These are phyloP conservation scores for Macrophya annulata DNA, from an alignment of 2,888 invertebrate species.

Conservation along the genomic window DNA sequence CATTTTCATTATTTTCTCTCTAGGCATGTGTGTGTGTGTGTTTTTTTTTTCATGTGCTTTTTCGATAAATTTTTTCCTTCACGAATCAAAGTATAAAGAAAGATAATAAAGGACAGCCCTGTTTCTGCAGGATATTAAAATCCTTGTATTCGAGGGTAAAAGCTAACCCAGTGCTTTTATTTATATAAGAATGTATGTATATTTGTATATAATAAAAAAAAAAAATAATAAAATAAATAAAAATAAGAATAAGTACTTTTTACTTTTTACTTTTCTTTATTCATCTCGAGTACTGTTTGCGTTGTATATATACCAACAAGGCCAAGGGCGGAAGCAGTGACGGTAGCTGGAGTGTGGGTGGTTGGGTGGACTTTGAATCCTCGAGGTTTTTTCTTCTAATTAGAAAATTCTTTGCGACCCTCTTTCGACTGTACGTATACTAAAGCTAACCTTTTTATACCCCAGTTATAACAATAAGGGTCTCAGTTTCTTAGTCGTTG, in stretches of 20 bases:
- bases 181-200: background rate
- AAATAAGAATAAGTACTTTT: constrained; percentile 1
- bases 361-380: background rate
- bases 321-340: no score
- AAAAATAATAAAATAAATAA: background rate
- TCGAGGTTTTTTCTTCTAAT: constrained; percentile 69
- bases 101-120: background rate
- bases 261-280: constrained; percentile 56
- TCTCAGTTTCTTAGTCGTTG: background rate
- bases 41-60: no score
- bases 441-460: constrained; percentile 48
- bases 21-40: no score
- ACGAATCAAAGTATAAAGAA: no score
- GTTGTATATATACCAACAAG: background rate
- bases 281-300: constrained; percentile 50
- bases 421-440: background rate
- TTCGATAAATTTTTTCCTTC: background rate
- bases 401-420: constrained; percentile 74
- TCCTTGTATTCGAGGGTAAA: no score
- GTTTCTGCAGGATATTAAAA: background rate
- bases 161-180: background rate
- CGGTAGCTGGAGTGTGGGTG: no score
- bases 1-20: no score
- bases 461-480: constrained; percentile 23
- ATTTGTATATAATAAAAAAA: no score